These are phyloP conservation scores for Cryptomyrus ogoouensis DNA, from an alignment of 2,113 vertebrate species.

Conservation along the genomic window DNA sequence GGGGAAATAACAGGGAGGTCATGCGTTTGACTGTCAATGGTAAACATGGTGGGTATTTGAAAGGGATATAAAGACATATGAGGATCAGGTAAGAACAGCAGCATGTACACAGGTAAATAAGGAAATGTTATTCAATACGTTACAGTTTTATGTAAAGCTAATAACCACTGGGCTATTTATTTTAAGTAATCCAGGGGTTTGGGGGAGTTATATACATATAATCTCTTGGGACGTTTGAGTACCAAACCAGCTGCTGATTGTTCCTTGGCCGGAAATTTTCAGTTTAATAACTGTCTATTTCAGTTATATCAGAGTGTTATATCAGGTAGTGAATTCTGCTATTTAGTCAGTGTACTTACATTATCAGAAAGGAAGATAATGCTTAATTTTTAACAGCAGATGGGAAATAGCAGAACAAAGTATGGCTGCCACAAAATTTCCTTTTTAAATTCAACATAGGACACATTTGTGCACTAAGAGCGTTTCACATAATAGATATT, in stretches of 20 bases:
- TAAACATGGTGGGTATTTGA: not conserved
- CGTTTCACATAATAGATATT: not conserved
- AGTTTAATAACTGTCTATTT: not conserved
- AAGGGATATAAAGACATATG: not conserved
- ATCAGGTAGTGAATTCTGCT: not conserved
- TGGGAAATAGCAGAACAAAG: not conserved
- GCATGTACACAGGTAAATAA: not conserved
- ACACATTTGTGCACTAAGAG: not conserved
- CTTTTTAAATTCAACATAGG: not conserved
- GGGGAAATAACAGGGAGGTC: not conserved
- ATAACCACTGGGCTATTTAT: not conserved
- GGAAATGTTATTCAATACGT: not conserved
- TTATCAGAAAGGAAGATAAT: not conserved
- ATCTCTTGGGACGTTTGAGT: not conserved
- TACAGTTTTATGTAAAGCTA: not conserved
- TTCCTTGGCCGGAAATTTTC: not conserved
- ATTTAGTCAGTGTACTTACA: not conserved
- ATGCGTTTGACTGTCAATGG: not conserved
- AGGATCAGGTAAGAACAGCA: not conserved
- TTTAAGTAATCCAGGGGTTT: not conserved
- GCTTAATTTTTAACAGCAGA: not conserved
- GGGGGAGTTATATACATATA: not conserved
- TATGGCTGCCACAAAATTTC: not conserved
- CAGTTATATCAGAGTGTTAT: not conserved
- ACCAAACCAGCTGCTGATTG: not conserved